phyloP scores from a whole-genome alignment of 2,888 invertebrate species.

The Dermolepida albohirtum region DNA sequence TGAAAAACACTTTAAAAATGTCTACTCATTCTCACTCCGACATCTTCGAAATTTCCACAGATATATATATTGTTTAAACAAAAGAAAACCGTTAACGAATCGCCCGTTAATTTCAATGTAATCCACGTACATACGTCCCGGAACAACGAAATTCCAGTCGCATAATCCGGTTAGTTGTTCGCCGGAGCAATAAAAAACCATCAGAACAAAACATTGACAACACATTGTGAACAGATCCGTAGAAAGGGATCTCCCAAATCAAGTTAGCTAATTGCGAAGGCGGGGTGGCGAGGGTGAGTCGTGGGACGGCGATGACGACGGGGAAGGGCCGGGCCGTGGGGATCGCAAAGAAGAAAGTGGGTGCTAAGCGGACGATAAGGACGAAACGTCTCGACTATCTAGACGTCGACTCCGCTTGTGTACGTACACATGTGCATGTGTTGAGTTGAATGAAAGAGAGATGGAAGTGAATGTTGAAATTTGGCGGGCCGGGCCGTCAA shows the following conservation, averaged over 20 bases:
- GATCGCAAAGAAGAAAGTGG: slow-evolving; percentile 20
- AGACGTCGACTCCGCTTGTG: neutral
- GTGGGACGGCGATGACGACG: slow-evolving; percentile 19
- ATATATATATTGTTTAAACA: slow-evolving; percentile 21
- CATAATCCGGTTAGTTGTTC: slow-evolving; percentile 52
- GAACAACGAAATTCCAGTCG: slow-evolving; percentile 43
- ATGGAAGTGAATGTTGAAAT: slow-evolving; percentile 6
- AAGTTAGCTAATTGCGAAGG: slow-evolving; percentile 67
- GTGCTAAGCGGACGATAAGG: slow-evolving; percentile 21
- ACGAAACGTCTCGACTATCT: neutral
- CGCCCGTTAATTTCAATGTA: slow-evolving; percentile 37
- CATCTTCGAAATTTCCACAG: too few relatives aligned
- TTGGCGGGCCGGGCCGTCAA: neutral
- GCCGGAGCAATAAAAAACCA: slow-evolving; percentile 58
- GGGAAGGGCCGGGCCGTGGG: slow-evolving; percentile 1
- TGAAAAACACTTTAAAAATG: too few relatives aligned
- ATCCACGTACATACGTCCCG: slow-evolving; percentile 38
- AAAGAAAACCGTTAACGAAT: slow-evolving; percentile 31
- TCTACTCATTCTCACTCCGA: too few relatives aligned
- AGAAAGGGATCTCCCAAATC: slow-evolving; percentile 66
- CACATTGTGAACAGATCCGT: slow-evolving; percentile 64
- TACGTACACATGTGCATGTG: neutral
- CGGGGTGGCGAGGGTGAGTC: slow-evolving; percentile 42
- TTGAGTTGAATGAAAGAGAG: slow-evolving; percentile 2
- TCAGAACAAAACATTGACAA: slow-evolving; percentile 65